A percentile compares a stretch with the other conserved stretches of the same genome.
These are phyloP conservation scores for Etheostoma nigrum DNA, from an alignment of 2,797 vertebrate species.

Conservation along the genomic window DNA sequence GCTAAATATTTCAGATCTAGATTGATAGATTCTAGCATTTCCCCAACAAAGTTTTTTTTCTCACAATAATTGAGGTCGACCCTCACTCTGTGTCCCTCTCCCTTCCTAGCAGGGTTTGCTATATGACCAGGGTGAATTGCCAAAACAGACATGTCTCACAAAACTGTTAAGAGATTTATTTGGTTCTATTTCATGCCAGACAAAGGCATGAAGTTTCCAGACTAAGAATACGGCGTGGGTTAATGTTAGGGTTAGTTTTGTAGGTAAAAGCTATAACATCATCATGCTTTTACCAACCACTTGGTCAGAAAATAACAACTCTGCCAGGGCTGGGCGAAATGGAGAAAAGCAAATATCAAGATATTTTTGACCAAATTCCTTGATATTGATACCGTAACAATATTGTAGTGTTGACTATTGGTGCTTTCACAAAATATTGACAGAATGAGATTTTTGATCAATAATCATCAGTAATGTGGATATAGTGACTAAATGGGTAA, in stretches of 20 bases:
- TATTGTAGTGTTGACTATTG: no score
- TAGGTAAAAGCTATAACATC: conserved; percentile 25
- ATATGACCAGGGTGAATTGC: conserved; percentile 17
- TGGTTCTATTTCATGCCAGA: conserved; percentile 22
- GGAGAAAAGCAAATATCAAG: no score
- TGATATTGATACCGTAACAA: no score
- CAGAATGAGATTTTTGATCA: no score
- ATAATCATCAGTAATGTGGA: no score
- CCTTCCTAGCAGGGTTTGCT: conserved; percentile 45
- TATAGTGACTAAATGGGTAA: no score
- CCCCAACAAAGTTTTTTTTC: conserved; percentile 14
- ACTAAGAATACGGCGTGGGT: background rate
- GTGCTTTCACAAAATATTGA: no score
- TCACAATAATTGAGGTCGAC: conserved; percentile 11
- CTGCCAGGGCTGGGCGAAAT: conserved; percentile 5
- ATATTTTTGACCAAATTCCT: no score
- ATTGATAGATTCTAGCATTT: conserved; percentile 4
- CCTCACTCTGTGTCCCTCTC: conserved; percentile 16
- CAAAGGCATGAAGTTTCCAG: conserved; percentile 9
- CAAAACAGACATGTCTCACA: conserved; percentile 35
- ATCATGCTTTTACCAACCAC: conserved; percentile 22
- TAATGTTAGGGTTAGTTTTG: conserved; percentile 17
- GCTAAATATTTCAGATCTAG: background rate
- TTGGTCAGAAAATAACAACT: conserved; percentile 41
- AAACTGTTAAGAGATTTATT: conserved; percentile 27